Evolutionary conservation across 1,140 invertebrate species (phyloP), one percentile per base, ranked within the genome.

Genomic region (Tetragnatha versicolor): DNA sequence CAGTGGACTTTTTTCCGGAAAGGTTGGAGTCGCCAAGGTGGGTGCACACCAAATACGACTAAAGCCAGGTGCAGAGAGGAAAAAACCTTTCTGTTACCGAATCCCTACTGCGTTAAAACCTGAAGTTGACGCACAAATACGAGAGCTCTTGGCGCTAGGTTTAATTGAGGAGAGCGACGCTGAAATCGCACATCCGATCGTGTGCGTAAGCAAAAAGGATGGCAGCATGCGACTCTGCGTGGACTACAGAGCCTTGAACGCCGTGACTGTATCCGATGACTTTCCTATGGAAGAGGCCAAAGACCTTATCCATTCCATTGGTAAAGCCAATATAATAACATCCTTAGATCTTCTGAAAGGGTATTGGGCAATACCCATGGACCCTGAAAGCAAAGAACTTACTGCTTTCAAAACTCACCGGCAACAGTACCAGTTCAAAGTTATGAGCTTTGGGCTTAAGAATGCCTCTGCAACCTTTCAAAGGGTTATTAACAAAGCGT

Each of bases 401-500:
- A 77, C 79, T 12, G 69, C 78, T 5, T 60, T 81, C 25, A 49
- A 14, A 17, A 81, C 79, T 2, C 29, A 76, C 35, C 42, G 7
- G 6, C 35, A 61, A 0, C 68, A 29, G 3, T 80, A 51, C 42
- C 60, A 53, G 45, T 69, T 58, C 37, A 51, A 49, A 14, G 22
- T 39, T 2, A 63, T 85, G 82, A 79, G 81, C 10, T 82, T 84
- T 65, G 81, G 84, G 3, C 42, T 84, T 1, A 81, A 81, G 35
- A 83, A 82, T 69, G 81, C 82, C 2, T 84, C 84, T 0, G n/a
- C n/a, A n/a, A n/a, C n/a, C n/a, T n/a, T n/a, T n/a, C n/a, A n/a
- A n/a, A n/a, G n/a, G n/a, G n/a, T 75, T 81, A 85, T 85, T 75
- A 53, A 82, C 17, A 77, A 45, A n/a, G 63, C 84, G 0, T 80